These are phyloP conservation scores for Druon quercuslanigerum DNA, from an alignment of 1,140 invertebrate genomes.

Conservation along the genomic window DNA sequence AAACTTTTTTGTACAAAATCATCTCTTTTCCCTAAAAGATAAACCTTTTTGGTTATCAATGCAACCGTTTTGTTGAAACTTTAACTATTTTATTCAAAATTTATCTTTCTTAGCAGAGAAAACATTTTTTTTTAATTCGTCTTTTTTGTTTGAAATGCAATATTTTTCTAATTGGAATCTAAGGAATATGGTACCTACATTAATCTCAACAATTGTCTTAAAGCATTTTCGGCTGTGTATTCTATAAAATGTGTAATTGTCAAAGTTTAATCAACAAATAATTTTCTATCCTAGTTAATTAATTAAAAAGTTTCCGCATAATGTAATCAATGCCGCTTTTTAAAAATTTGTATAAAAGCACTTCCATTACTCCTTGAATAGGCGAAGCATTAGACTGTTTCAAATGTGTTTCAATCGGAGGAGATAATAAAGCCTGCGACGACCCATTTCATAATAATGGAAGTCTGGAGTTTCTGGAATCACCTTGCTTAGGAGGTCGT, in stretches of 20 bases:
- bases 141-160: too few relatives aligned
- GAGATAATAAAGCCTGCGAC: conserved; percentile 91
- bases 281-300: neutral
- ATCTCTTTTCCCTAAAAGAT: too few relatives aligned
- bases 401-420: conserved; percentile 95
- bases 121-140: too few relatives aligned
- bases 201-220: too few relatives aligned
- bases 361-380: conserved; percentile 50
- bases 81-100: too few relatives aligned
- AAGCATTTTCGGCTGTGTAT: too few relatives aligned
- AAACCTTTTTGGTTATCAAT: too few relatives aligned
- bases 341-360: neutral
- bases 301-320: neutral
- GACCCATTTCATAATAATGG: conserved; percentile 98
- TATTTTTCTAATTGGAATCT: too few relatives aligned
- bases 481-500: conserved; percentile 93
- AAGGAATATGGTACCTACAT: too few relatives aligned
- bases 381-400: conserved; percentile 92
- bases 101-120: too few relatives aligned
- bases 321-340: neutral
- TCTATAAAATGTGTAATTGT: conserved; percentile 31
- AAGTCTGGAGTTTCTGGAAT: conserved; percentile 87
- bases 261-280: neutral
- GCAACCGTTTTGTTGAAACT: too few relatives aligned
- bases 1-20: too few relatives aligned